A percentile compares a stretch with the other conserved stretches of the same genome.
Evolutionary conservation across 2,888 invertebrate genomes (phyloP).

Genomic region (Colletes collaris): DNA sequence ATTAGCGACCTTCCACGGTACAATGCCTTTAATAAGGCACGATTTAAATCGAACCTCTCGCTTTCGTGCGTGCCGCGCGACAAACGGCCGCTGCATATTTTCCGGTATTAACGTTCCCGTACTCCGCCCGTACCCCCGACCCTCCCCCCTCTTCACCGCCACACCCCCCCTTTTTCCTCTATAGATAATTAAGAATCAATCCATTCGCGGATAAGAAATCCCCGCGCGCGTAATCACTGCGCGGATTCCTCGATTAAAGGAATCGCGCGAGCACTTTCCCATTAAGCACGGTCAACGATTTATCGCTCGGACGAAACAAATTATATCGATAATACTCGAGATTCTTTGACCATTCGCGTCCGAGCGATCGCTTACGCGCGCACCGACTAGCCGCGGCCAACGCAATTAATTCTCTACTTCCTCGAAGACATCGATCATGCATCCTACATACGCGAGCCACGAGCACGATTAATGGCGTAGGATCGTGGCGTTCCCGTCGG

Average conservation of each 20-base stretch:
- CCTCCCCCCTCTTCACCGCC: too few species aligned
- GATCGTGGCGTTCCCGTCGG: conserved; percentile 66
- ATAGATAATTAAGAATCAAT: conserved; percentile 32
- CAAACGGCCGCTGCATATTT: conserved; percentile 39
- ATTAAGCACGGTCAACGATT: conserved; percentile 22
- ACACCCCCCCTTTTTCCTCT: not conserved
- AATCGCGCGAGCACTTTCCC: conserved; percentile 27
- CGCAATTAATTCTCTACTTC: conserved; percentile 76
- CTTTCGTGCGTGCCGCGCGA: conserved; percentile 26
- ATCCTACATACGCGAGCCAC: conserved; percentile 58
- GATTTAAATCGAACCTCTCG: conserved; percentile 55
- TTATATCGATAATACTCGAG: conserved; percentile 50
- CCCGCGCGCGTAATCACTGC: conserved; percentile 10
- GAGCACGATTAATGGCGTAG: conserved; percentile 71
- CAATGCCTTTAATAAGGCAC: conserved; percentile 64
- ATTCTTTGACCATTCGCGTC: conserved; percentile 41
- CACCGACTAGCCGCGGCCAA: conserved; percentile 54
- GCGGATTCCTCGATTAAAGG: conserved; percentile 17
- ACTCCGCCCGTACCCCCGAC: too few species aligned
- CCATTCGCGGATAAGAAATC: conserved; percentile 32
- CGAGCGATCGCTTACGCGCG: conserved; percentile 44
- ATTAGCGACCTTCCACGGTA: conserved; percentile 51
- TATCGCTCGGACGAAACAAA: conserved; percentile 28
- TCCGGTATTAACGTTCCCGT: conserved; percentile 9
- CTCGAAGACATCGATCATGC: conserved; percentile 76